These are phyloP conservation scores for Solenopsis fugax DNA, from an alignment of 1,140 invertebrate genomes.

Conservation along the genomic window DNA sequence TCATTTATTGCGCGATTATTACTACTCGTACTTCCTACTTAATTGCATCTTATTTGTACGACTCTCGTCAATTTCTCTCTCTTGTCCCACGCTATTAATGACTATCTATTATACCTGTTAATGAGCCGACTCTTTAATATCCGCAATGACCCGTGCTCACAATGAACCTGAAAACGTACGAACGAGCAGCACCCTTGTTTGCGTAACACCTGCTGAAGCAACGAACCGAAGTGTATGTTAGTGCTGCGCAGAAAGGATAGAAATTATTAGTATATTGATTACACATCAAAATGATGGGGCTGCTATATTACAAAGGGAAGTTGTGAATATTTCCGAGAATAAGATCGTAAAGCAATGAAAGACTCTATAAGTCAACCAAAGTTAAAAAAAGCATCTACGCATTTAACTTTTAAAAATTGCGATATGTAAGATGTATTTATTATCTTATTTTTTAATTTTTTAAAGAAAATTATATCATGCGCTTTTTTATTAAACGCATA, in stretches of 20 bases:
- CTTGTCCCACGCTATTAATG: conserved; percentile 83
- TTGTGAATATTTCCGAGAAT: not conserved
- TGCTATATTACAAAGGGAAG: not conserved
- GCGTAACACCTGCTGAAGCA: conserved; percentile 63
- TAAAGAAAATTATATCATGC: not conserved
- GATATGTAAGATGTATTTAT: not conserved
- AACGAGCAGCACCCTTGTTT: conserved; percentile 4
- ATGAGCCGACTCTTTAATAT: conserved; percentile 86
- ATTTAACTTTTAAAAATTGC: not conserved
- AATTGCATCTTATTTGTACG: not conserved
- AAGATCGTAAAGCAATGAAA: not conserved
- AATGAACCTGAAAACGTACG: conserved; percentile 17
- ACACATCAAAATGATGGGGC: not conserved
- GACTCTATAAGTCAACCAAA: not conserved
- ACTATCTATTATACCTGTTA: conserved; percentile 85
- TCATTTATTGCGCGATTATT: conserved; percentile 48
- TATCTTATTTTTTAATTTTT: not conserved
- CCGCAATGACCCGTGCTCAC: conserved; percentile 79
- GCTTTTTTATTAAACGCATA: not conserved
- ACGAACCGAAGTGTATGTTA: conserved; percentile 8
- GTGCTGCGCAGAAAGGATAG: not conserved
- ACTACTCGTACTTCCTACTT: not conserved
- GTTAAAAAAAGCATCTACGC: not conserved
- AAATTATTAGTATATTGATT: conserved; percentile 9
- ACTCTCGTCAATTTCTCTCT: conserved; percentile 47